A percentile compares a stretch with the other conserved stretches of the same genome.
Evolutionary conservation across 2,797 vertebrate genomes (phyloP).

Genomic region (Zalophus californianus): DNA sequence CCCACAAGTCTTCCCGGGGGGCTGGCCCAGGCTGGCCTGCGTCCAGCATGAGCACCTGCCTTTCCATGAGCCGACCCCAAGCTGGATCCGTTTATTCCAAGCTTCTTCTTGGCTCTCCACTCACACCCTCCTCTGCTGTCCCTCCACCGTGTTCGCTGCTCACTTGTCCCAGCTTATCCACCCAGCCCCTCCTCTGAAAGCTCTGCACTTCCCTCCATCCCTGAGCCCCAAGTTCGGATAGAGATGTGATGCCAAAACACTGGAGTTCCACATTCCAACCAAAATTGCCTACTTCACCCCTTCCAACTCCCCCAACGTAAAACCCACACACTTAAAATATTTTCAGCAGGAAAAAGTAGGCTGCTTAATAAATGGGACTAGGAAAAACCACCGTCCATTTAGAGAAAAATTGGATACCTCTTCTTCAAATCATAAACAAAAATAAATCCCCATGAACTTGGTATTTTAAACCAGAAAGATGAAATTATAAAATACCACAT

Average conservation of each 20-base stretch:
- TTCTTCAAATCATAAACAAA: neutral
- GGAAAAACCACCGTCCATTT: neutral
- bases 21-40: neutral
- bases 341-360: neutral
- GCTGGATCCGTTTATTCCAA: neutral
- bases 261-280: neutral
- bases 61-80: fast-evolving
- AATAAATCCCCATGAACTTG: neutral
- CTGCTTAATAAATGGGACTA: neutral
- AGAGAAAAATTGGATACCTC: neutral
- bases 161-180: no score
- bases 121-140: neutral
- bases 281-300: neutral
- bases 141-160: no score
- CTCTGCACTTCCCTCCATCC: neutral
- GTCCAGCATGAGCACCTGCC: neutral
- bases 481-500: neutral
- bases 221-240: neutral
- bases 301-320: neutral
- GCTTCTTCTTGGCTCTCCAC: neutral
- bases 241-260: neutral
- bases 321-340: neutral
- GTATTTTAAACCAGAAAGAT: constrained; percentile 28
- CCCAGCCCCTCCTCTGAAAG: neutral
- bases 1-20: fast-evolving